Percentiles rank a stretch among this genome's conserved stretches.
Evolutionary conservation across 53 echinoderm and acorn worm genomes (phyloP).

Genomic region (Temnopleurus reevesii): DNA sequence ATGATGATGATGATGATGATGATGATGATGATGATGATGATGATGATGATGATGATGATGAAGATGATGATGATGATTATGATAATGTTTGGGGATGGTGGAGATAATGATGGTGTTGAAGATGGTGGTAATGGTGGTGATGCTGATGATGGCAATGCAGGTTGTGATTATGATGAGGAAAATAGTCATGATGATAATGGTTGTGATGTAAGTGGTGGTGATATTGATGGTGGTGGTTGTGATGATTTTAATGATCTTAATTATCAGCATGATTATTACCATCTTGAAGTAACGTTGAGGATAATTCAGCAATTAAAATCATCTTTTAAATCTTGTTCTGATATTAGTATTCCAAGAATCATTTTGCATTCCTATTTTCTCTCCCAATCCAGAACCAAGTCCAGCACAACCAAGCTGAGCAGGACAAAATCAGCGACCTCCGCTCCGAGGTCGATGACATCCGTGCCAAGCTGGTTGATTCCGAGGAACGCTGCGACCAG

Average conservation of each 20-base stretch:
- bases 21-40: not conserved
- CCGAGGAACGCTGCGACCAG: constrained; percentile 71
- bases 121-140: not conserved
- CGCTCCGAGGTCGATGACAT: constrained; percentile 58
- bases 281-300: constrained; percentile 13
- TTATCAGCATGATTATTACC: not conserved
- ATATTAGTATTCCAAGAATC: too few species aligned
- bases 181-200: not conserved
- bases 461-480: constrained; percentile 58
- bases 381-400: constrained; percentile 76
- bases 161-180: not conserved
- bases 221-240: not conserved
- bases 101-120: not conserved
- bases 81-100: not conserved
- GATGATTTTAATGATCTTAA: not conserved
- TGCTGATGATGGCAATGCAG: not conserved
- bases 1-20: not conserved
- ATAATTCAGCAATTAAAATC: too few species aligned
- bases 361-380: too few species aligned
- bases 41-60: constrained; percentile 1
- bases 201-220: not conserved
- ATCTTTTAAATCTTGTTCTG: too few species aligned
- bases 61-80: not conserved
- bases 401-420: constrained; percentile 68
- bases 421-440: constrained; percentile 62